These are phyloP conservation scores for Lomographa bimaculata DNA, from an alignment of 2,888 invertebrate species.

Conservation along the genomic window DNA sequence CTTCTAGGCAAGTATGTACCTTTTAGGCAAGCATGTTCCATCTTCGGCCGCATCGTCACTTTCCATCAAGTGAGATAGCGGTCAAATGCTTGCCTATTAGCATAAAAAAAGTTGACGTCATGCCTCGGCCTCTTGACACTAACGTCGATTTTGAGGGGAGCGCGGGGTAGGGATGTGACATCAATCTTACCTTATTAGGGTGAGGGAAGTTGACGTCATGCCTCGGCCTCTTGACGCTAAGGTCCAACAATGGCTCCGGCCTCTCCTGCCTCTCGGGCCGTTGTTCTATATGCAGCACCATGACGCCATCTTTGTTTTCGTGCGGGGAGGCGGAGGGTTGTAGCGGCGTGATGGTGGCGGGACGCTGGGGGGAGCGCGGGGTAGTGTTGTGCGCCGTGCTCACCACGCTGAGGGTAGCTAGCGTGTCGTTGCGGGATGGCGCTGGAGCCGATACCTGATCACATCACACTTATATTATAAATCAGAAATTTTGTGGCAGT, in stretches of 20 bases:
- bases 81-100: too few relatives aligned
- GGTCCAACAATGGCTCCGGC: slow-evolving; percentile 72
- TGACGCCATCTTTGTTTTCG: slow-evolving; percentile 82
- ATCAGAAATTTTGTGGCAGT: too few relatives aligned
- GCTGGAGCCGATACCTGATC: slow-evolving; percentile 49
- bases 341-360: slow-evolving; percentile 85
- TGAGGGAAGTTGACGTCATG: slow-evolving; percentile 48
- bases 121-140: slow-evolving; percentile 50
- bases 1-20: too few relatives aligned
- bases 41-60: too few relatives aligned
- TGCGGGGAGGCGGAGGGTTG: slow-evolving; percentile 82
- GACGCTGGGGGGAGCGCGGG: slow-evolving; percentile 61
- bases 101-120: slow-evolving; percentile 47
- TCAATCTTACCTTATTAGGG: slow-evolving; percentile 56
- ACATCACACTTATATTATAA: too few relatives aligned
- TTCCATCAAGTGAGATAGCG: too few relatives aligned
- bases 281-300: slow-evolving; percentile 83
- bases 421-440: slow-evolving; percentile 63
- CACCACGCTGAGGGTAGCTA: slow-evolving; percentile 89
- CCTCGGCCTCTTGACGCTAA: slow-evolving; percentile 49
- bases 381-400: slow-evolving; percentile 69
- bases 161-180: too few relatives aligned
- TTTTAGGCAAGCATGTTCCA: too few relatives aligned
- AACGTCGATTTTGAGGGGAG: too few relatives aligned
- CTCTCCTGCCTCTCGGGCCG: slow-evolving; percentile 78